Base-by-base conservation (phyloP, 2,888 invertebrate genomes). In the Diarsia brunnea region DNA sequence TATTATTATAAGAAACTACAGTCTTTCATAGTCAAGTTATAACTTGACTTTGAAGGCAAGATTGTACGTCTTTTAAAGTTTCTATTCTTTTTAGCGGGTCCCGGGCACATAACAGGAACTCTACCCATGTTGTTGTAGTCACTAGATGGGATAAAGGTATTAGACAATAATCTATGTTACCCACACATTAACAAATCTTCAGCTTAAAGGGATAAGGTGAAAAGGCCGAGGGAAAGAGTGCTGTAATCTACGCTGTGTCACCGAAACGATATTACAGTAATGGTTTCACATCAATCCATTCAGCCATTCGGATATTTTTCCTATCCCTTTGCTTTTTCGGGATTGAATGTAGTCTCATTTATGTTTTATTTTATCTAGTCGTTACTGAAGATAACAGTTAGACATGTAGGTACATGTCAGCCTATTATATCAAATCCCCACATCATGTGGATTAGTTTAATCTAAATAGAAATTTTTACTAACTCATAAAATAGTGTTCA, bases 361-460 rank as follows among this genome's bases (percentile, higher is more conserved):
- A 16, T 45, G 49, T 75, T 69, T 27, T 58, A 43, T 24, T 38
- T 61, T 21, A 27, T 63, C 8, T 16, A 16, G 4, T 43, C 8
- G 43, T n/a, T 38, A 61, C 21, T 53, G 7, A 47, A 45, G 45
- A 66, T 53, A 70, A 45, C 24, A 11, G 49, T 24, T 43, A 66
- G n/a, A 24, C 49, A 47, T 21, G 51, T 31, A 16, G 10, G 31
- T 78, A 65, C 38, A 43, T 47, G 27, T 27, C 60, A n/a, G 38
- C 27, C 5, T 53, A 55, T 71, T 66, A 55, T 63, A 66, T 45
- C 4, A 71, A 55, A 67, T 55, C 5, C 19, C 0, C 64, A 4
- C 68, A 67, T 63, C 58, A 24, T 53, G 55, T 19, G 65, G 61
- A 69, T 82, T 64, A 72, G 19, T 78, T 43, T 74, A 69, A 78